A percentile compares a stretch with the other conserved stretches of the same genome.
These are phyloP conservation scores for Drosophila anceps DNA, from an alignment of 2,888 invertebrate species.

Conservation along the genomic window DNA sequence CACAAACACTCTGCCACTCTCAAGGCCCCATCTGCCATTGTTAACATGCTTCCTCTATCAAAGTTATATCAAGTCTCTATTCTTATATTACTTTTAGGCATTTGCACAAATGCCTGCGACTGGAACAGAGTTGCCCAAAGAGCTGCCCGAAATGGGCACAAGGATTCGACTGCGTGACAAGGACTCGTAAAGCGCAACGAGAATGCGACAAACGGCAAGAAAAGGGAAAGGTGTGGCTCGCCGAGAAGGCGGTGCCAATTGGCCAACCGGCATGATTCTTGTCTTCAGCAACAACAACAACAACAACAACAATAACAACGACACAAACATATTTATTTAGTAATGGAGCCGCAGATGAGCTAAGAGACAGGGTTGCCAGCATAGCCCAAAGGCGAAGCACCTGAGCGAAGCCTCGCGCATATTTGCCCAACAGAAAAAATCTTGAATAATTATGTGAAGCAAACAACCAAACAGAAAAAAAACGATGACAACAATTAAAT, in stretches of 20 bases:
- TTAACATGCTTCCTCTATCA: not conserved
- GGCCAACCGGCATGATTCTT: slow-evolving; percentile 42
- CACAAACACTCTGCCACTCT: not conserved
- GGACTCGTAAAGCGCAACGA: slow-evolving; percentile 29
- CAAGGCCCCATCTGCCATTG: not conserved
- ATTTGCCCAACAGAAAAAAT: slow-evolving; percentile 50
- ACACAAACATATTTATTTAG: slow-evolving; percentile 34
- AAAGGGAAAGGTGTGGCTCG: slow-evolving; percentile 34
- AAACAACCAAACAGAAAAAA: slow-evolving; percentile 9
- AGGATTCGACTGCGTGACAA: slow-evolving; percentile 48
- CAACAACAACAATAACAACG: not conserved
- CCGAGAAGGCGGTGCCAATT: slow-evolving; percentile 35
- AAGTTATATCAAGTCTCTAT: not conserved
- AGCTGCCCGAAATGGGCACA: slow-evolving; percentile 13
- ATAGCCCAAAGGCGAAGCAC: not conserved
- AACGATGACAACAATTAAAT: slow-evolving; percentile 43
- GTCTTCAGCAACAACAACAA: not conserved
- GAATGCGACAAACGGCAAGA: slow-evolving; percentile 43
- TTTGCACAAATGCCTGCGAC: not conserved
- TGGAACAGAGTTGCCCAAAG: not conserved
- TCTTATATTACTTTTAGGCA: slow-evolving; percentile 1
- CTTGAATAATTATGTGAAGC: slow-evolving; percentile 60
- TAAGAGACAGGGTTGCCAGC: slow-evolving; percentile 40
- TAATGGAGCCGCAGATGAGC: slow-evolving; percentile 31
- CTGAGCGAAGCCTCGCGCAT: slow-evolving; percentile 16